These are phyloP conservation scores for Sycophaga agraensis DNA, from an alignment of 1,140 invertebrate genomes.

Conservation along the genomic window DNA sequence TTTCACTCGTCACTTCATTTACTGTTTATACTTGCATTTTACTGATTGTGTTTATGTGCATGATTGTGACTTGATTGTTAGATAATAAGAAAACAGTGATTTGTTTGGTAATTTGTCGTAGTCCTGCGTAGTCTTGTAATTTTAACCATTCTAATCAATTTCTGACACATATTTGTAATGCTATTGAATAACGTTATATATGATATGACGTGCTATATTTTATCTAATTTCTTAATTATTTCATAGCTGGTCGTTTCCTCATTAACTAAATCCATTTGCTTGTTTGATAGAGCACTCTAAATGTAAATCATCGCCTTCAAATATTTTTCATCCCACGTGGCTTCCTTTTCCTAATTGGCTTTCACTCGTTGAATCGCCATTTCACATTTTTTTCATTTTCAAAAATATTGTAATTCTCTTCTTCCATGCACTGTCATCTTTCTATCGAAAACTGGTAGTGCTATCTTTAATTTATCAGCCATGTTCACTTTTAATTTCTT, in stretches of 20 bases:
- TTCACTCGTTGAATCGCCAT: no score
- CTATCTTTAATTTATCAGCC: not conserved
- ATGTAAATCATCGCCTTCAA: constrained; percentile 6
- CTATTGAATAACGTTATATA: not conserved
- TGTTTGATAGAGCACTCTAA: not conserved
- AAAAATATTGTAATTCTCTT: constrained; percentile 5
- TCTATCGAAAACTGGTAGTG: constrained; percentile 15
- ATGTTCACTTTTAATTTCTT: not conserved
- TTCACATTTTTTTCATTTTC: no score
- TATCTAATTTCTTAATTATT: constrained; percentile 19
- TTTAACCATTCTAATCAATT: constrained; percentile 8
- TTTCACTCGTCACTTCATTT: no score
- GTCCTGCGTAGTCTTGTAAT: constrained; percentile 13
- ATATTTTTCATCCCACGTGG: not conserved
- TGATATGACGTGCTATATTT: no score
- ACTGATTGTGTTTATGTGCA: no score
- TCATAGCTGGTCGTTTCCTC: constrained; percentile 1
- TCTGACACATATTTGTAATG: constrained; percentile 18
- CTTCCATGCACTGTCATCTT: constrained; percentile 17
- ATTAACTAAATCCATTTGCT: not conserved
- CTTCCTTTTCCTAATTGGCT: constrained; percentile 12
- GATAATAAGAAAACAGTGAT: no score
- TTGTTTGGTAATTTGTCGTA: no score
- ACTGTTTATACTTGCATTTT: no score
- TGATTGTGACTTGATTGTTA: no score